A percentile compares a stretch with the other conserved stretches of the same genome.
Conservation (phyloP, 2,797 vertebrate species). For the Gallinago solitaria region DNA sequence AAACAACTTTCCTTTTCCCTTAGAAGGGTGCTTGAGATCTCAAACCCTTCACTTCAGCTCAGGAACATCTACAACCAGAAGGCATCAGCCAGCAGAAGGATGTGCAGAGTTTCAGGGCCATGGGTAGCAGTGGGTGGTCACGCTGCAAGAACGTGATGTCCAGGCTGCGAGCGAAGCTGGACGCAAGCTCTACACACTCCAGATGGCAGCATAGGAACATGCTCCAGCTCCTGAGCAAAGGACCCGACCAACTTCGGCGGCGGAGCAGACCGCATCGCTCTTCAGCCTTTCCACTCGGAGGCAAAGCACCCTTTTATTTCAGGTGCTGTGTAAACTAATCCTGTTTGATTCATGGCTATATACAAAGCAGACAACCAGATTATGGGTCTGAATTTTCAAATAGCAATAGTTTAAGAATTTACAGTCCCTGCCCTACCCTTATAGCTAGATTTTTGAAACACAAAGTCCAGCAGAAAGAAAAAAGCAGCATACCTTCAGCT, state of each 20-base stretch:
- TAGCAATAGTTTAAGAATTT: background rate
- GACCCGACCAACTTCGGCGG: accelerated
- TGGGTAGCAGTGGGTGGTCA: accelerated
- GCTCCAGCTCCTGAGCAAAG: background rate
- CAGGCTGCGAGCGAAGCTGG: background rate
- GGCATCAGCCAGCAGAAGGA: background rate
- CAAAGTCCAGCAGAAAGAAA: background rate
- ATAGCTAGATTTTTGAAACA: background rate
- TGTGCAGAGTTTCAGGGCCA: accelerated
- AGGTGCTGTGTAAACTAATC: background rate
- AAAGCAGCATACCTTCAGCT: background rate
- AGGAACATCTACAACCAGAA: background rate
- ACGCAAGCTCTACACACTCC: background rate
- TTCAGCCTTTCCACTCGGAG: background rate
- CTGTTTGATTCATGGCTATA: background rate
- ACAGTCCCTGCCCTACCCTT: background rate
- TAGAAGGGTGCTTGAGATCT: background rate
- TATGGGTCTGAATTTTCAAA: background rate
- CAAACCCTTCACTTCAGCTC: background rate
- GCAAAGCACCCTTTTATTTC: background rate
- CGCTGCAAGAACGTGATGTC: accelerated
- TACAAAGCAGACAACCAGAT: background rate
- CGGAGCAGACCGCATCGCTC: background rate
- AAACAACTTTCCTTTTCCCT: background rate
- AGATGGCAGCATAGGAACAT: background rate